A percentile compares a stretch with the other conserved stretches of the same genome.
Evolutionary conservation across 1,140 invertebrate genomes (phyloP).

Genomic region (Eriosoma lanigerum): DNA sequence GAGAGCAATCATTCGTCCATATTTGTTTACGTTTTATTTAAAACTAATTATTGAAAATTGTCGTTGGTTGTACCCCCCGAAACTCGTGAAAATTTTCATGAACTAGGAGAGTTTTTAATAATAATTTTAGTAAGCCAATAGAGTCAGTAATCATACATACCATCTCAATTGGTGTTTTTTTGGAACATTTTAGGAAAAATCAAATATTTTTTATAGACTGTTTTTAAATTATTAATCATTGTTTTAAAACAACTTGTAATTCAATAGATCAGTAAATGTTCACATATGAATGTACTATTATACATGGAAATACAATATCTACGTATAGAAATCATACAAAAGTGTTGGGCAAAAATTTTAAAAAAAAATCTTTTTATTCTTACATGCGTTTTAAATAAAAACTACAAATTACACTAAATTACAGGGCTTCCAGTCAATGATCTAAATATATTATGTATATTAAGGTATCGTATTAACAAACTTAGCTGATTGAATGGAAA

Average conservation of each 20-base stretch:
- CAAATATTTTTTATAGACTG: constrained; percentile 31
- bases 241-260: constrained; percentile 24
- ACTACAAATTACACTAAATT: background rate
- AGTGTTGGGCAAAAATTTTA: background rate
- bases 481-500: background rate
- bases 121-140: constrained; percentile 9
- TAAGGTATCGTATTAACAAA: background rate
- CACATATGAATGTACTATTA: constrained; percentile 33
- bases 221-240: constrained; percentile 22
- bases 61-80: constrained; percentile 7
- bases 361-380: background rate
- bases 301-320: background rate
- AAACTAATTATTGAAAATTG: constrained; percentile 30
- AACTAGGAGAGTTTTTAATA: background rate
- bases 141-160: constrained; percentile 16
- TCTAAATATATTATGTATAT: background rate
- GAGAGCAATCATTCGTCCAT: constrained; percentile 51
- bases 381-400: background rate
- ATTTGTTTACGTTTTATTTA: constrained; percentile 46
- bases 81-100: background rate
- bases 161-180: constrained; percentile 5
- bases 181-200: constrained; percentile 24
- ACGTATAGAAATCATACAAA: background rate
- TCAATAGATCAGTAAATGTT: background rate
- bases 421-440: constrained; percentile 20